phyloP scores from a whole-genome alignment of 2,888 invertebrate species.

The Dioctria linearis region DNA sequence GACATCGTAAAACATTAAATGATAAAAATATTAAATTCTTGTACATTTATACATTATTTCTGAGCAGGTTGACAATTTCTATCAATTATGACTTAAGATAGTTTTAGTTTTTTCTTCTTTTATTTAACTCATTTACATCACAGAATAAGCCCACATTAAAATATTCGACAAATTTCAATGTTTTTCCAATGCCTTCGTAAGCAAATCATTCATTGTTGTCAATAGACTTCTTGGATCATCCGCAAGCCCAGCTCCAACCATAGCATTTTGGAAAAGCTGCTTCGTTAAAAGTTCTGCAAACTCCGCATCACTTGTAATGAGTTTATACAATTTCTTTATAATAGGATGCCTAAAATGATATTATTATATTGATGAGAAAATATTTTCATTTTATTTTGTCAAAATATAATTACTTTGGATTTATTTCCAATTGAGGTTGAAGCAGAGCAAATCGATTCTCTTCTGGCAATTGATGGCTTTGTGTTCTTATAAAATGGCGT shows the following conservation, averaged over 20 bases:
- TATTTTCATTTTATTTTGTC: not conserved
- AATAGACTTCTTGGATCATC: conserved; percentile 92
- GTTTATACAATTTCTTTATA: conserved; percentile 86
- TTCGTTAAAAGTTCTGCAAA: conserved; percentile 88
- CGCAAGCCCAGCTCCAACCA: conserved; percentile 95
- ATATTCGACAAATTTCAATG: conserved; percentile 70
- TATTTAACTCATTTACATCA: conserved; percentile 2
- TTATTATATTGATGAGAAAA: too few relatives aligned
- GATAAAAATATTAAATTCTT: too few relatives aligned
- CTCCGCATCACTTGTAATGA: conserved; percentile 82
- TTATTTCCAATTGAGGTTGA: conserved; percentile 94
- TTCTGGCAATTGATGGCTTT: conserved; percentile 85
- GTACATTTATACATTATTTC: too few relatives aligned
- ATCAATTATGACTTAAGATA: not conserved
- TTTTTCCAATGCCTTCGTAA: conserved; percentile 86
- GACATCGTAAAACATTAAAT: too few relatives aligned
- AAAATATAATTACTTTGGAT: conserved; percentile 80
- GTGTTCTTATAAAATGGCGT: conserved; percentile 92
- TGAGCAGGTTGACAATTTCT: conserved; percentile 42
- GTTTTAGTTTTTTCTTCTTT: not conserved
- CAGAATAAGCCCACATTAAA: not conserved
- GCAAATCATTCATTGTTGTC: conserved; percentile 87
- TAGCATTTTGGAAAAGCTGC: conserved; percentile 94
- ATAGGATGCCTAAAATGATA: conserved; percentile 82
- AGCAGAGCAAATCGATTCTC: conserved; percentile 88